phyloP scores from a whole-genome alignment of 1,140 invertebrate genomes.

The Tetramorium alpestre region DNA sequence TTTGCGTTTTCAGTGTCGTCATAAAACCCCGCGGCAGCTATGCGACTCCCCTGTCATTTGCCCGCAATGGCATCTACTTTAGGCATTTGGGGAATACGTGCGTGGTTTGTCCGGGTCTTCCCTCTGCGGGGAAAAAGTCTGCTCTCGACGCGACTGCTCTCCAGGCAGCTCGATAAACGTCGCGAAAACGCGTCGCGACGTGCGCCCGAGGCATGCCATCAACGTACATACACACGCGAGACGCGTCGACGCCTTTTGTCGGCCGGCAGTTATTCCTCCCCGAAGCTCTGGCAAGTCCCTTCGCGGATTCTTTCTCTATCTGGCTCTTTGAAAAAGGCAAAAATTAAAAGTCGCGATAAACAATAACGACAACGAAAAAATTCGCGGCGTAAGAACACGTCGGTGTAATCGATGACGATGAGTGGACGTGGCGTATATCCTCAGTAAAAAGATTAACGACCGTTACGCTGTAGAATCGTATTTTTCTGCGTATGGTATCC shows the following conservation, averaged over 20 bases:
- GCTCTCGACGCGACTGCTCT: constrained; percentile 33
- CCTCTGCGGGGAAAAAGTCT: constrained; percentile 24
- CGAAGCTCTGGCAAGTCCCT: neutral
- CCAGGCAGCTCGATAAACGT: constrained; percentile 35
- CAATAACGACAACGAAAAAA: neutral
- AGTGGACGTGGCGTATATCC: neutral
- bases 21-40: constrained; percentile 71
- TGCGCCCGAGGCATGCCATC: constrained; percentile 10
- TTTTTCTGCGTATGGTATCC: neutral
- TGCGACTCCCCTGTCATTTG: constrained; percentile 46
- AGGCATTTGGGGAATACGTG: constrained; percentile 61
- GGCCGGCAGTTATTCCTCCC: constrained; percentile 19
- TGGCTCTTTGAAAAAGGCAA: neutral
- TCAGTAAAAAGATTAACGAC: constrained; percentile 20
- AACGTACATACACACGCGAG: neutral
- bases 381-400: neutral
- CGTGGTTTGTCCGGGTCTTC: neutral
- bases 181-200: constrained; percentile 28
- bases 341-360: neutral
- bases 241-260: constrained; percentile 36
- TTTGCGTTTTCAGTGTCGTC: constrained; percentile 74
- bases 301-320: neutral
- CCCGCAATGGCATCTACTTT: constrained; percentile 75
- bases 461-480: neutral
- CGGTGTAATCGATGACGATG: neutral